Base-by-base conservation (phyloP, 1,140 invertebrate species). In the Hormaphis cornu region DNA sequence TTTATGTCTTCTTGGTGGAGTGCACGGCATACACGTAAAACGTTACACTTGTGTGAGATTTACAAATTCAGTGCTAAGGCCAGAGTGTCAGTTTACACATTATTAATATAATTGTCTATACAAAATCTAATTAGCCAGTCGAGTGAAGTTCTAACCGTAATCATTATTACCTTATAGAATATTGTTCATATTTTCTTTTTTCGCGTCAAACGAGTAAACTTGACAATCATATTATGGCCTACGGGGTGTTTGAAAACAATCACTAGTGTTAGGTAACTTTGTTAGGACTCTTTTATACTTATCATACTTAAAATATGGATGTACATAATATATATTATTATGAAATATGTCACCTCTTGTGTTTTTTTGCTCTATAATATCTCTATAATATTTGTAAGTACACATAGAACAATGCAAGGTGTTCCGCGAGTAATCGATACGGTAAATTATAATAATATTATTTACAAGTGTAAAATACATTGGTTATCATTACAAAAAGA, bases 211-310 rank as follows among this genome's bases (percentile, higher is more conserved):
- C 35, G 37, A 14, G 37, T 40, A 40, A 8, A 46, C 40, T 63
- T 44, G 59, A 63, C 59, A 63, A 63, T 63, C 59, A 63, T 46
- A 46, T n/a, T n/a, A n/a, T n/a, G n/a, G n/a, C n/a, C n/a, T n/a
- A n/a, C 28, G 59, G 59, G 59, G 44, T 63, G 42, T 46, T 14
- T 56, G n/a, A n/a, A 37, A 48, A 63, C 59, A 63, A 63, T 63
- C 59, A 63, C 42, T 63, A 63, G 59, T 30, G n/a, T 63, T 46
- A 46, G 18, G 18, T n/a, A n/a, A n/a, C n/a, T n/a, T 12, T 8
- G 4, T 46, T 46, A n/a, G 12, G 18, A 46, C 18, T n/a, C 12
- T 12, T 46, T n/a, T 12, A 46, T 48, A 46, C 28, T 46, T 59
- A 20, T 42, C 14, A 24, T 42, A 28, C 18, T 46, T 28, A 18